Evolutionary conservation across 2,888 invertebrate genomes (phyloP), one percentile per base, ranked within the genome.

Genomic region (Meliscaeva auricollis): DNA sequence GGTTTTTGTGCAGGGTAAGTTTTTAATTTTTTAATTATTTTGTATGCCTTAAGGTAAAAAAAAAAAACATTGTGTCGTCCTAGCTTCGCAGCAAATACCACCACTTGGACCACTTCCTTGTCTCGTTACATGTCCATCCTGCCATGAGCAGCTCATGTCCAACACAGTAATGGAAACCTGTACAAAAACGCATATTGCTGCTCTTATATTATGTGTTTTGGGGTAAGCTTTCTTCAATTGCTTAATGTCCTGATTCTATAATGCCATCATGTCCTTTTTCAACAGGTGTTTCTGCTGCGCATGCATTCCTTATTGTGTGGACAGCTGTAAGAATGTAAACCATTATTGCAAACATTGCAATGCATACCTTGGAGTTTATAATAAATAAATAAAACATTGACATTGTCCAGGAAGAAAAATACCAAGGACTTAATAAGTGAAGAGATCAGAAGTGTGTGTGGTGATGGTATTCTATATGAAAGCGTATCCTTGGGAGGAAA

Each of bases 251-350:
- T n/a, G n/a, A n/a, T n/a, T n/a, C n/a, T n/a, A n/a, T n/a, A n/a
- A n/a, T n/a, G n/a, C n/a, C n/a, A n/a, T n/a, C n/a, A n/a, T 26
- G 26, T 41, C 17, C 17, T 50, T 46, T 3, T 48, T 22, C 72
- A 77, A 75, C 83, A 79, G 79, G 60, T 77, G 48, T 9, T 89
- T 87, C 35, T 90, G 90, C 60, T 90, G 89, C 74, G 88, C 87
- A 46, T 90, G 90, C 74, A 87, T 90, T 46, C 90, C 90, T 0
- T 90, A 90, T 60, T 89, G 87, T 44, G 56, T 88, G 69, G 87
- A 91, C 60, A 89, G 87, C 26, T 91, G 91, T 69, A 90, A 90
- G 81, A 90, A 87, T 80, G 88, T 89, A 15, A 88, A 88, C 3
- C 91, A 91, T 78, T 88, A 81, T 35, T 91, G 91, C 78, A 69